Evolutionary conservation across 2,888 invertebrate genomes (phyloP).

Genomic region (Rhagium mordax): DNA sequence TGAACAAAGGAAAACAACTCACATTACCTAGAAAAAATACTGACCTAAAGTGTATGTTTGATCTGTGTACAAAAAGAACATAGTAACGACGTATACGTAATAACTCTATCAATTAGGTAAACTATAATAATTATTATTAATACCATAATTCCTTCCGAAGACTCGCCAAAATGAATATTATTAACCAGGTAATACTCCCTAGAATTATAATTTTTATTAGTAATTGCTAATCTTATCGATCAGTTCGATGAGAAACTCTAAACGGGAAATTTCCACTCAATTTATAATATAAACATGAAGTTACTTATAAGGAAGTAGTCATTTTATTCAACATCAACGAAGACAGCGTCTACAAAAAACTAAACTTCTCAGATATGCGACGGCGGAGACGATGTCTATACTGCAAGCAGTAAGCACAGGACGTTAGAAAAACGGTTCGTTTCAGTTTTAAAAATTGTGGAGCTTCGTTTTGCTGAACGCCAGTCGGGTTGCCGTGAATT

Average conservation of each 20-base stretch:
- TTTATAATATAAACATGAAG: constrained; percentile 5
- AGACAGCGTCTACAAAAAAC: constrained; percentile 19
- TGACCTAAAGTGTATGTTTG: too few species aligned
- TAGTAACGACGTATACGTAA: too few species aligned
- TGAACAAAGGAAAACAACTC: too few species aligned
- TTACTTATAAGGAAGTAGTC: constrained; percentile 24
- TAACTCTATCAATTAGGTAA: too few species aligned
- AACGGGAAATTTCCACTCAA: constrained; percentile 24
- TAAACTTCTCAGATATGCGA: constrained; percentile 20
- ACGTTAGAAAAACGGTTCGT: constrained; percentile 17
- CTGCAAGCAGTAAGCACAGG: background rate
- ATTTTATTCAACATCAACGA: constrained; percentile 10
- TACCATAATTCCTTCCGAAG: background rate
- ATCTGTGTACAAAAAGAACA: too few species aligned
- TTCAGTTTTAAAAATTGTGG: constrained; percentile 7
- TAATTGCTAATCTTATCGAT: constrained; percentile 4
- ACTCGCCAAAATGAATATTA: background rate
- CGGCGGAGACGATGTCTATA: constrained; percentile 12
- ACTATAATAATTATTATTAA: too few species aligned
- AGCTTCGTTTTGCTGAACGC: constrained; percentile 11
- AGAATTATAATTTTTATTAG: background rate
- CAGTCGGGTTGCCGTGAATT: constrained; percentile 25
- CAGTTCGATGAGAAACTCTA: constrained; percentile 18
- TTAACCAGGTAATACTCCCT: background rate
- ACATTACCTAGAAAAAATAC: too few species aligned